These are phyloP conservation scores for Ashinkailepas kermadecensis DNA, from an alignment of 2,888 invertebrate species.

Conservation along the genomic window DNA sequence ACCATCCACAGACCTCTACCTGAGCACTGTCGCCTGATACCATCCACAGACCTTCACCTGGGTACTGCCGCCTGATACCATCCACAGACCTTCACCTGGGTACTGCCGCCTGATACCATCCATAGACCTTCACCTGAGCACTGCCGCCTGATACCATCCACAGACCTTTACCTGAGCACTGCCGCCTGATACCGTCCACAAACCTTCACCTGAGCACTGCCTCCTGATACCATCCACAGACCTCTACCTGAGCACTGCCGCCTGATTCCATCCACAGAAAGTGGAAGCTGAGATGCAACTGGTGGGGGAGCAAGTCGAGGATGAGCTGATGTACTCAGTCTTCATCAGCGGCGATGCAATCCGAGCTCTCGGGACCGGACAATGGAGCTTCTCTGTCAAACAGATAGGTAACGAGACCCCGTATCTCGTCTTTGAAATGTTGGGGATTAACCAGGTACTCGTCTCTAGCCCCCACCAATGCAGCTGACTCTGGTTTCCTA, in stretches of 20 bases:
- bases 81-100: too few relatives aligned
- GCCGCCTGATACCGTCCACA: too few relatives aligned
- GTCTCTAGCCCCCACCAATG: too few relatives aligned
- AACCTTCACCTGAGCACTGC: too few relatives aligned
- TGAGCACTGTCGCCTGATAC: too few relatives aligned
- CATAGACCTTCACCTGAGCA: neutral
- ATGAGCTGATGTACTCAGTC: conserved; percentile 19
- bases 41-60: too few relatives aligned
- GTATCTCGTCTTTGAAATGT: neutral
- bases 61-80: too few relatives aligned
- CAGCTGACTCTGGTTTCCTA: too few relatives aligned
- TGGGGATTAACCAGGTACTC: too few relatives aligned
- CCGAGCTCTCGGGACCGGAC: conserved; percentile 9
- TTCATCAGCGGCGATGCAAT: conserved; percentile 22
- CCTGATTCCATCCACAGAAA: neutral
- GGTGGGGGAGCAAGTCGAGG: neutral
- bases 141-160: neutral
- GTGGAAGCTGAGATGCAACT: neutral
- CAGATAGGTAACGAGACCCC: conserved; percentile 16
- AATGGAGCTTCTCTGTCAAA: conserved; percentile 21
- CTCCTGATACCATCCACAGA: too few relatives aligned
- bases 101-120: too few relatives aligned
- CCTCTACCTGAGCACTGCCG: too few relatives aligned
- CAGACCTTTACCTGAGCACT: neutral
- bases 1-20: neutral